Base-by-base conservation (phyloP, 2,113 vertebrate genomes). In the Perca fluviatilis region DNA sequence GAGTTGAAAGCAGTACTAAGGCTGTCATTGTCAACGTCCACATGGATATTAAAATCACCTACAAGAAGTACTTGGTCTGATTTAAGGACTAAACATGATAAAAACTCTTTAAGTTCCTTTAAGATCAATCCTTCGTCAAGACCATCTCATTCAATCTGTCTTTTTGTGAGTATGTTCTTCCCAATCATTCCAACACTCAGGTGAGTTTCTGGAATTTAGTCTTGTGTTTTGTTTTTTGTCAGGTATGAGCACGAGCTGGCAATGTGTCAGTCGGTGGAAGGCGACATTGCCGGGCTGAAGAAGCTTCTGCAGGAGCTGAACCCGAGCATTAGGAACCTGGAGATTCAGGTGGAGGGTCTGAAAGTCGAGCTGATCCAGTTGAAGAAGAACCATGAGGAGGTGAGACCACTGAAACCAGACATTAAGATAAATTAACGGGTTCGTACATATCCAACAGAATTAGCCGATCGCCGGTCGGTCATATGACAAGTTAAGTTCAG, bases 241-340 rank as follows among this genome's bases (percentile, higher is more conserved):
- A 98, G 97, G 92, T 97, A 93, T 0, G 96, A 97, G 86, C 93
- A 95, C 0, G 97, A 98, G 92, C 83, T 96, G 89, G 81, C 89
- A 47, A 85, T 97, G 94, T 94, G 94, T 2, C 7, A 95, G 87
- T 96, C 94, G 0, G 97, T 97, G 78, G 97, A 97, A 86, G 86
- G 95, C 0, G 97, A 98, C 51, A 96, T 96, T 86, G 93, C 93
- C 0, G 95, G 96, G 0, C 79, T 97, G 78, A 94, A 83, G 77
- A 86, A 62, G 46, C 90, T 94, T 53, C 91, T 96, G 89, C 96
- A 96, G 0, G 93, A 95, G 73, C 77, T 96, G 93, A 95, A 89
- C 1, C 30, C 95, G 83, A 63, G 78, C 62, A 91, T 93, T 1
- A 54, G 12, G 81, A 94, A 95, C 82, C 93, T 96, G 88, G 94